Evolutionary conservation across 2,888 invertebrate species (phyloP).

Genomic region (Nebria brevicollis): DNA sequence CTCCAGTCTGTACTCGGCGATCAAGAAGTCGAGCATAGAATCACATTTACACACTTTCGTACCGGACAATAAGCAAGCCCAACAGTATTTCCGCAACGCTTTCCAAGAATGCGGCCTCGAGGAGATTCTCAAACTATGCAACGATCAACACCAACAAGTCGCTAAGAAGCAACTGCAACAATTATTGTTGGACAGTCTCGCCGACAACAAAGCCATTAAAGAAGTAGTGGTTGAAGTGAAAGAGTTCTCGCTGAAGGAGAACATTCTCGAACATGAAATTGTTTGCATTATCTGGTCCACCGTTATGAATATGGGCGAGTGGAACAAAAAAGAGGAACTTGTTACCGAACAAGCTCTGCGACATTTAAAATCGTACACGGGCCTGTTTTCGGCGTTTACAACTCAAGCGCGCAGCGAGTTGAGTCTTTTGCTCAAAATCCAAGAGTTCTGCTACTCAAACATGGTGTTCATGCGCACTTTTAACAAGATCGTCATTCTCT

Average conservation of each 20-base stretch:
- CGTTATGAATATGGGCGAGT: constrained; percentile 94
- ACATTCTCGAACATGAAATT: constrained; percentile 89
- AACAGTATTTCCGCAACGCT: constrained; percentile 81
- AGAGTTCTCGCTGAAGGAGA: constrained; percentile 84
- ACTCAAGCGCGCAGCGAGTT: constrained; percentile 88
- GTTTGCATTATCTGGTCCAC: constrained; percentile 81
- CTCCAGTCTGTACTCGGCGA: constrained; percentile 83
- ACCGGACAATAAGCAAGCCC: constrained; percentile 92
- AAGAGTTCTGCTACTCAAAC: constrained; percentile 98
- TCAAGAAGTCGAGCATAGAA: constrained; percentile 85
- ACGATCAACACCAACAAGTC: constrained; percentile 85
- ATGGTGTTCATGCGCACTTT: constrained; percentile 99
- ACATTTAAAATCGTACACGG: constrained; percentile 87
- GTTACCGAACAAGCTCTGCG: constrained; percentile 95
- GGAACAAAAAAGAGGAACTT: constrained; percentile 98
- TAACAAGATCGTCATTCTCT: constrained; percentile 94
- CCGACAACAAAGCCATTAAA: constrained; percentile 85
- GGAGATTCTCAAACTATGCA: constrained; percentile 75
- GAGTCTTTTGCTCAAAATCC: constrained; percentile 89
- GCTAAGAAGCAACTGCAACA: constrained; percentile 82
- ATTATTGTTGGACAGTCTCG: constrained; percentile 83
- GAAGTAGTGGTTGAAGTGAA: constrained; percentile 87
- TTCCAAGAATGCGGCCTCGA: constrained; percentile 64
- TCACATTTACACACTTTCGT: constrained; percentile 90
- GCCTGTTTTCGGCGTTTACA: constrained; percentile 87